Conservation (phyloP, 2,888 invertebrate species). For the Orthonychiurus folsomi region DNA sequence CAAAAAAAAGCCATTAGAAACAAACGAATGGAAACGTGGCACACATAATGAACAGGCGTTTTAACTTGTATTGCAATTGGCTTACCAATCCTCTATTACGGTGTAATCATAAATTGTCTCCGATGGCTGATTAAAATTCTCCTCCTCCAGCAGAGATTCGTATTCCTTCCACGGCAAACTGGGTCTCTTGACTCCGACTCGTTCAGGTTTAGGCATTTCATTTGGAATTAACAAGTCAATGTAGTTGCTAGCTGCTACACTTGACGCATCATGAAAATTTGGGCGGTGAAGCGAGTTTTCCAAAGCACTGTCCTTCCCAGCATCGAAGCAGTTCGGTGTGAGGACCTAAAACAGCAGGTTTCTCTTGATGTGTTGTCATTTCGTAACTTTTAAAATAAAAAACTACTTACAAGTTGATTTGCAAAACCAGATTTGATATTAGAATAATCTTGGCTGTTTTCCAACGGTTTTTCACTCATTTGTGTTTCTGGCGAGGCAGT, state of each 20-base stretch:
- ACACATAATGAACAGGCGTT: too few relatives aligned
- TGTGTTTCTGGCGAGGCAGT: neutral
- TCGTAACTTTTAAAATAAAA: too few relatives aligned
- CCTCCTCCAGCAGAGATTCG: constrained; percentile 68
- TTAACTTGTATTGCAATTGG: too few relatives aligned
- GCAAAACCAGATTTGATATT: neutral
- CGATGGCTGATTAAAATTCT: constrained; percentile 58
- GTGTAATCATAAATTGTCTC: constrained; percentile 83
- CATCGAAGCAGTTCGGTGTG: constrained; percentile 35
- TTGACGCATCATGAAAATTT: too few relatives aligned
- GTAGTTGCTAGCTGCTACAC: constrained; percentile 16
- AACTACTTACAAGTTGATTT: neutral
- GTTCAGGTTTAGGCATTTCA: neutral
- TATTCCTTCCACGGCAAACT: constrained; percentile 66
- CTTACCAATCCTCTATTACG: constrained; percentile 72
- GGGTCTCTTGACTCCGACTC: constrained; percentile 57
- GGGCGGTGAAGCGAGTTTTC: too few relatives aligned
- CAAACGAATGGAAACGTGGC: neutral
- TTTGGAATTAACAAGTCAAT: constrained; percentile 11
- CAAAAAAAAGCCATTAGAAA: too few relatives aligned
- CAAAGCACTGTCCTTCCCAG: constrained; percentile 35
- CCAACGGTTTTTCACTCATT: neutral
- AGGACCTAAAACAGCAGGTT: constrained; percentile 28
- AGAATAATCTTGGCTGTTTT: neutral
- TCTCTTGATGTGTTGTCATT: too few relatives aligned